phyloP scores from a whole-genome alignment of 2,797 vertebrate species.

The Rachycentron canadum region DNA sequence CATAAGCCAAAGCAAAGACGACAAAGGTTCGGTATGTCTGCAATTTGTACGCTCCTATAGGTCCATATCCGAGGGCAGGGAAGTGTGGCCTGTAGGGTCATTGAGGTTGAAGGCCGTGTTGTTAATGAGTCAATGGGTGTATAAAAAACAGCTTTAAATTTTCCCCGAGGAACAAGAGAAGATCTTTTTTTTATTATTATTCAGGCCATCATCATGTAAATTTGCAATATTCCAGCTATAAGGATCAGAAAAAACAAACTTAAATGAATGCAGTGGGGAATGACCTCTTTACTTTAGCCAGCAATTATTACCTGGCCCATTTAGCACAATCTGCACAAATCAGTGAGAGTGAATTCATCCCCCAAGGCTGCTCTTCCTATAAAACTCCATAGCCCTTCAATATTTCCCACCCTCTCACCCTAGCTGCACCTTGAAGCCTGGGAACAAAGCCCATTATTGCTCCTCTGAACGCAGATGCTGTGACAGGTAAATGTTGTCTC shows the following conservation, averaged over 20 bases:
- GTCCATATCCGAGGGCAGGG: background rate
- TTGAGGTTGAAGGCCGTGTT: background rate
- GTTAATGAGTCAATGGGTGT: background rate
- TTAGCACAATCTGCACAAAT: constrained; percentile 93
- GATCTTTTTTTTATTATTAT: no score
- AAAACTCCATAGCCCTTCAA: constrained; percentile 48
- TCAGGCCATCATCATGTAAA: background rate
- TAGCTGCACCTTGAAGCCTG: constrained; percentile 58
- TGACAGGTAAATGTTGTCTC: constrained; percentile 86
- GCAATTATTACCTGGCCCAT: constrained; percentile 92
- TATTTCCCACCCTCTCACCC: constrained; percentile 43
- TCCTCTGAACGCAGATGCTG: constrained; percentile 69
- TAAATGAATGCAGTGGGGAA: constrained; percentile 55
- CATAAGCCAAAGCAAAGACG: no score
- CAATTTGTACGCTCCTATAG: no score
- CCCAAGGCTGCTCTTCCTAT: constrained; percentile 49
- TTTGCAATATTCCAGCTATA: constrained; percentile 5
- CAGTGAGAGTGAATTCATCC: constrained; percentile 82
- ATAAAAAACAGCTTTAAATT: background rate
- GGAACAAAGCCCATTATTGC: constrained; percentile 81
- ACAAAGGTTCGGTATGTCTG: no score
- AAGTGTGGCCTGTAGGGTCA: background rate
- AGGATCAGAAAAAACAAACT: constrained; percentile 38
- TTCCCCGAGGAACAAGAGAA: background rate
- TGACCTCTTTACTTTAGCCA: constrained; percentile 86